Percentiles rank a stretch among this genome's conserved stretches.
phyloP scores from a whole-genome alignment of 2,113 vertebrate genomes.

The Lucifuga dentata region DNA sequence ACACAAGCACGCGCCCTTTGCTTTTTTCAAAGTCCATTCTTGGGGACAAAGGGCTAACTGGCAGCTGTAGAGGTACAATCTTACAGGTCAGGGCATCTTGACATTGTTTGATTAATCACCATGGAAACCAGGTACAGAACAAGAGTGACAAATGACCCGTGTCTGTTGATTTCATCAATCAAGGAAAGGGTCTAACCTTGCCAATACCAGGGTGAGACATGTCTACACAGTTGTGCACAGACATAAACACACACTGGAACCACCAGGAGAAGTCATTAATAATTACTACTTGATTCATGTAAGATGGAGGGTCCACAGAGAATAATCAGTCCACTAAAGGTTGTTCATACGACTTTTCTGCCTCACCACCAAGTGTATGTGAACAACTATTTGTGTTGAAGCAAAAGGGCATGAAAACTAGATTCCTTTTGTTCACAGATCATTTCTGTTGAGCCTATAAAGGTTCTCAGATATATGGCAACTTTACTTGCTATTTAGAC shows the following conservation, averaged over 20 bases:
- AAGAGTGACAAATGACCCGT: slow-evolving; percentile 73
- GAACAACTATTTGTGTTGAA: too few relatives aligned
- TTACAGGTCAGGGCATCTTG: slow-evolving; percentile 59
- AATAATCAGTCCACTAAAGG: too few relatives aligned
- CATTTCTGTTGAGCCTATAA: too few relatives aligned
- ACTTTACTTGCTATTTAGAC: too few relatives aligned
- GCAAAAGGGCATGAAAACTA: too few relatives aligned
- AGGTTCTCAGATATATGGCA: too few relatives aligned
- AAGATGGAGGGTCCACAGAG: not conserved
- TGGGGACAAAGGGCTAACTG: slow-evolving; percentile 46
- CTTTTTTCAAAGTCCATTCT: slow-evolving; percentile 48
- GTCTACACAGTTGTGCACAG: not conserved
- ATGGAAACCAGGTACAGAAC: slow-evolving; percentile 70
- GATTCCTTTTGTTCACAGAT: too few relatives aligned
- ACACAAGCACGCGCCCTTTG: too few relatives aligned
- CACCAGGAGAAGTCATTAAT: not conserved
- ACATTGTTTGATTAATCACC: slow-evolving; percentile 77
- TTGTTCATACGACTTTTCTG: too few relatives aligned
- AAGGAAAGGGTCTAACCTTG: slow-evolving; percentile 71
- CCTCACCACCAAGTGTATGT: too few relatives aligned
- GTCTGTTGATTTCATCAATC: slow-evolving; percentile 78
- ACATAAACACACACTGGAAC: slow-evolving; percentile 1
- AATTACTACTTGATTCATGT: not conserved
- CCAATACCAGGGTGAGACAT: slow-evolving; percentile 44
- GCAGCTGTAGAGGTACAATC: slow-evolving; percentile 45